Evolutionary conservation across 2,113 vertebrate species (phyloP).

Genomic region (Misgurnus mizolepis): DNA sequence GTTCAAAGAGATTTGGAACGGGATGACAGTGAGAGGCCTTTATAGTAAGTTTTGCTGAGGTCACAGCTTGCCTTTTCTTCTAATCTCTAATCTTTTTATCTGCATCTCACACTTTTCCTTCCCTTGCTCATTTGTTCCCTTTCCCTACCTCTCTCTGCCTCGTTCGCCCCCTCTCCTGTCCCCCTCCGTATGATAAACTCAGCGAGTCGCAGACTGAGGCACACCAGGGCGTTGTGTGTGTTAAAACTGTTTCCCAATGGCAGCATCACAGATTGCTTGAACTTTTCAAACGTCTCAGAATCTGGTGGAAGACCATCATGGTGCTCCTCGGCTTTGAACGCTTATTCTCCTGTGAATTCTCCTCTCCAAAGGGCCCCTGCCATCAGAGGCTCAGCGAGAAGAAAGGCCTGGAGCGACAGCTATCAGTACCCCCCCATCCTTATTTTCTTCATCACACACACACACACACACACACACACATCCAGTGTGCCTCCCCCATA

Average conservation of each 20-base stretch:
- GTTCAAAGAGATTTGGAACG: constrained; percentile 25
- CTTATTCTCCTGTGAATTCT: constrained; percentile 63
- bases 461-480: constrained; percentile 25
- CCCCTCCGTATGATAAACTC: constrained; percentile 65
- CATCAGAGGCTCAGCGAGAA: constrained; percentile 70
- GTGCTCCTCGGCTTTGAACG: constrained; percentile 67
- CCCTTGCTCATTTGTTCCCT: background rate
- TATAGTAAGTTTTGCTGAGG: constrained; percentile 9
- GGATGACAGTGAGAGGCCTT: constrained; percentile 3
- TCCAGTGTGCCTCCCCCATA: constrained; percentile 50
- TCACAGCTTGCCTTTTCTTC: constrained; percentile 25
- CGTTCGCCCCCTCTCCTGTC: constrained; percentile 44
- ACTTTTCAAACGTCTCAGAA: constrained; percentile 73
- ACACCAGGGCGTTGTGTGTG: constrained; percentile 60
- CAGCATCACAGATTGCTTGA: constrained; percentile 70
- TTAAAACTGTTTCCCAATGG: constrained; percentile 69
- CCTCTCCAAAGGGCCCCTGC: constrained; percentile 67
- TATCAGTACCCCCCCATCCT: constrained; percentile 55
- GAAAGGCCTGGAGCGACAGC: constrained; percentile 69
- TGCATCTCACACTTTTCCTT: background rate
- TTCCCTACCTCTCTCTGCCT: background rate
- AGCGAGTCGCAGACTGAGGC: constrained; percentile 53
- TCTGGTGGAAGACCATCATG: constrained; percentile 68
- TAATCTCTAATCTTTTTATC: constrained; percentile 7
- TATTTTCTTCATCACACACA: constrained; percentile 24